Evolutionary conservation across 2,888 invertebrate genomes (phyloP), one percentile per base, ranked within the genome.

Genomic region (Lepidochrysops patricia): DNA sequence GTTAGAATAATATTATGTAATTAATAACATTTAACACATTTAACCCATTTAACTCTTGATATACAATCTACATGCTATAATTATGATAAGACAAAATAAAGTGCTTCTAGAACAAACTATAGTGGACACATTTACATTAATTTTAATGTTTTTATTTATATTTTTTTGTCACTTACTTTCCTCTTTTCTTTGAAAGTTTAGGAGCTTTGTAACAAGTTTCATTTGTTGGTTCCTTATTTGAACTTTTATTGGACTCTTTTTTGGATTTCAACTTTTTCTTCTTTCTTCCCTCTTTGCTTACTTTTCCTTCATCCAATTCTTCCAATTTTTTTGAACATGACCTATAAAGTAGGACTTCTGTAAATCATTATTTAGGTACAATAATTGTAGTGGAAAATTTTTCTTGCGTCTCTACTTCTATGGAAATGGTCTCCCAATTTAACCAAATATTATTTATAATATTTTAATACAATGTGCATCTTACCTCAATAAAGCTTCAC

Each of bases 241-340:
- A 82, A 76, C 85, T 79, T 77, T 89, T 89, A 13, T 82, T 71
- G 68, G 80, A 72, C 60, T 77, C 70, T 70, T 86, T 89, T 74
- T 90, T 90, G 7, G 72, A 72, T 73, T 86, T 89, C 0, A 74
- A 70, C 71, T 89, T 90, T 67, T 88, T 90, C 70, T 89, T 90
- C 68, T 86, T 86, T 71, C 89, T 89, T 58, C 84, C 83, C 23
- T 84, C 82, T 68, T 83, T 84, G 19, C 64, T 76, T 72, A 80
- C 84, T 61, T 80, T 82, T 43, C 75, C 74, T 67, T 86, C 79
- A 74, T 90, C 88, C 60, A 90, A 69, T 68, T 86, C 88, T 74
- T 89, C 85, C 54, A 94, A 73, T 73, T 93, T 93, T 72, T 92
- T 91, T 1, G 92, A 93, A 72, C 93, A 94, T 1, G 92, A 92